Evolutionary conservation across 2,888 invertebrate species (phyloP), one percentile per base, ranked within the genome.

Genomic region (Drosophila mayaguana): DNA sequence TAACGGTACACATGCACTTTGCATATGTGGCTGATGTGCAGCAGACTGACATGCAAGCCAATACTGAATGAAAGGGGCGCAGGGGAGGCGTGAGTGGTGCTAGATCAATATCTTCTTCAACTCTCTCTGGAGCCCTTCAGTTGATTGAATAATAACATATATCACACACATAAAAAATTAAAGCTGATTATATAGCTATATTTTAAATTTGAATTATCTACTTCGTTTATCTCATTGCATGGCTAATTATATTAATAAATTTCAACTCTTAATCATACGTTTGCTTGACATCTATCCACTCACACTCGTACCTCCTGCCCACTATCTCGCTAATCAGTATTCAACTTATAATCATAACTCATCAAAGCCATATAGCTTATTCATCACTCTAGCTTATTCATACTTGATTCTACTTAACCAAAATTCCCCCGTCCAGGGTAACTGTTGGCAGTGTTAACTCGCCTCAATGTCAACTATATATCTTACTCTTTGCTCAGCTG

Each of bases 11-110:
- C 45, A 69, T 74, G 63, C 70, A 45, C 56, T 79, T 77, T 62
- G 43, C 43, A 54, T 34, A 70, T 72, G 66, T 48, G 67, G 78
- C 77, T 80, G 78, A 82, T 80, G 80, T 80, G 72, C 70, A 69
- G 56, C 66, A 65, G 61, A 71, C 72, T 56, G 72, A 56, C 67
- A 75, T 60, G 66, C 55, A 56, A 22, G 38, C 25, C 56, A 34
- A n/a, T n/a, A n/a, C n/a, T n/a, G n/a, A n/a, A n/a, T 42, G 43
- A 63, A 70, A 9, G 11, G 34, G 38, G 38, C 34, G 38, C 16
- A n/a, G 45, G 38, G 28, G 43, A n/a, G 42, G 2, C 0, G 22
- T 2, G 9, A 12, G 1, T 14, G 32, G 0, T 40, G n/a, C 40
- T 20, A 20, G 28, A 9, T 32, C 42, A 75, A 48, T 20, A 63